Evolutionary conservation across 2,797 vertebrate species (phyloP), one percentile per base, ranked within the genome.

Genomic region (Melanotaenia parkinsoni): DNA sequence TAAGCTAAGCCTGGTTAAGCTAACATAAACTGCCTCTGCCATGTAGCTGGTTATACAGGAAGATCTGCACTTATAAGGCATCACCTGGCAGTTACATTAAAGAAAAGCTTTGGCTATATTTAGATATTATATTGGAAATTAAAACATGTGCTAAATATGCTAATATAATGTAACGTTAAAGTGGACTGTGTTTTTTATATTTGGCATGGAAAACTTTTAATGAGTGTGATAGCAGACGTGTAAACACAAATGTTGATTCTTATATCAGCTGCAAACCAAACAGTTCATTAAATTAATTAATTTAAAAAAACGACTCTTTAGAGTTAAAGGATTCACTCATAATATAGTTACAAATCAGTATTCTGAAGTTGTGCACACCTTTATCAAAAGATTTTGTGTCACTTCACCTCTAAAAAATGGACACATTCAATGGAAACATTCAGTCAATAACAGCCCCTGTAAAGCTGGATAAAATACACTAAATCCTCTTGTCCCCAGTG

Each of bases 1-100:
- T n/a, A 58, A 50, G 51, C 13, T 54, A 59, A 60, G 38, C 58
- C 54, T 33, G 30, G 24, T 30, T 16, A n/a, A 66, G 47, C 62
- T 12, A 58, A 43, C 37, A 3, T 32, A 58, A 40, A 71, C 20
- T 16, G n/a, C 18, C 14, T 72, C 58, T 13, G 37, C n/a, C 38
- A 30, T 1, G 26, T 35, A n/a, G 16, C 18, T 45, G 28, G 1
- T 51, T 14, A 26, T 18, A 30, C 20, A 40, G 22, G 4, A 53
- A 53, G 2, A 51, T 22, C 6, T 1, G 22, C 22, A 22, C 47
- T n/a, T 6, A 18, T 47, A 18, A 47, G 33, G 2, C 16, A n/a
- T n/a, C 45, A 47, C 18, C 45, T n/a, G 45, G 18, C 16, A 57
- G 63, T 13, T 65, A 6, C 33, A 66, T 26, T 18, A 64, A 8